phyloP scores from a whole-genome alignment of 2,888 invertebrate genomes.

The Proisotoma minuta region DNA sequence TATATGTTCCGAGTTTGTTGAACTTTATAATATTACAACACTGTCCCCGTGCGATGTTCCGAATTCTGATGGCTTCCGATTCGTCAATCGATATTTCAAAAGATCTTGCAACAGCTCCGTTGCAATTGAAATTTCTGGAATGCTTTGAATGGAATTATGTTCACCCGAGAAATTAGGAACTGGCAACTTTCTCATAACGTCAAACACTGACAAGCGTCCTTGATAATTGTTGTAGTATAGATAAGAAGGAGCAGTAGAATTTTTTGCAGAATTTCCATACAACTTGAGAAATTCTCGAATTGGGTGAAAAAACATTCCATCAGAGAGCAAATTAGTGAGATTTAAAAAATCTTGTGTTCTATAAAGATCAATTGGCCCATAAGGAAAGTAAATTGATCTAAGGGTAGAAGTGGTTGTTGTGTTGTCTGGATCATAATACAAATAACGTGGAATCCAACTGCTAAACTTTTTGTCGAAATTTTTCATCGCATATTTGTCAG shows the following conservation, averaged over 20 bases:
- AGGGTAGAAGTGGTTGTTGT: background rate
- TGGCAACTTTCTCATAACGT: constrained; percentile 8
- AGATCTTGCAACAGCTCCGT: background rate
- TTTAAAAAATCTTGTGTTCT: constrained; percentile 7
- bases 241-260: constrained; percentile 14
- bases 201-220: constrained; percentile 10
- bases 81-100: background rate
- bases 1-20: too few relatives aligned
- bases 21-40: too few relatives aligned
- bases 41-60: constrained; percentile 20
- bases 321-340: constrained; percentile 16
- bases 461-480: background rate
- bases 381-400: constrained; percentile 6
- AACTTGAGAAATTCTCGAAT: constrained; percentile 4
- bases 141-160: background rate
- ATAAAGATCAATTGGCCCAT: background rate
- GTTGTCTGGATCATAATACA: constrained; percentile 1
- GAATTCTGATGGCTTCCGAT: background rate
- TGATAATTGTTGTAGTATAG: constrained; percentile 12
- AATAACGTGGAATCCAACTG: background rate
- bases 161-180: background rate
- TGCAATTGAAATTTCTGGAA: background rate
- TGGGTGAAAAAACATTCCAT: constrained; percentile 9
- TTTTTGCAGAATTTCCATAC: too few relatives aligned
- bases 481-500: background rate